Percentiles rank a stretch among this genome's conserved stretches.
Conservation (phyloP, 2,797 vertebrate genomes). For the Acropternis orthonyx region DNA sequence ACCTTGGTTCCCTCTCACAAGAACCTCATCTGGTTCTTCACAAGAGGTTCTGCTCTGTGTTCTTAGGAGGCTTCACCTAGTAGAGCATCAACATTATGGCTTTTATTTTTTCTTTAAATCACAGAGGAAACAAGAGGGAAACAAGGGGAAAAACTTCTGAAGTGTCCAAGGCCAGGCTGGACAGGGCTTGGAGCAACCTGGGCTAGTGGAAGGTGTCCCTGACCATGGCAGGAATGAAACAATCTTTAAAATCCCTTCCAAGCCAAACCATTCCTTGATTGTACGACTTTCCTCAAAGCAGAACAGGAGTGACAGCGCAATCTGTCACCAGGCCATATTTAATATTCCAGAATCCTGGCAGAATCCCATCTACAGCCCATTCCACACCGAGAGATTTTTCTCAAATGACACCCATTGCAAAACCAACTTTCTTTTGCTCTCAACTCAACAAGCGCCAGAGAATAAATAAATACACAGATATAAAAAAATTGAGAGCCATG, state of each 20-base stretch:
- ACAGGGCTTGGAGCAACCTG: neutral
- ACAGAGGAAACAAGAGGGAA: neutral
- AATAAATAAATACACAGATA: conserved; percentile 2
- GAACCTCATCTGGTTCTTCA: neutral
- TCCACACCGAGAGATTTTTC: neutral
- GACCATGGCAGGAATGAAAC: neutral
- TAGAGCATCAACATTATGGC: neutral
- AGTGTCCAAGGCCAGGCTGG: neutral
- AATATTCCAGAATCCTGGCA: neutral
- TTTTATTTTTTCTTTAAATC: neutral
- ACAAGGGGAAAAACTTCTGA: neutral
- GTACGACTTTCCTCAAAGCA: neutral
- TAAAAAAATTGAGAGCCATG: conserved; percentile 30
- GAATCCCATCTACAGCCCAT: neutral
- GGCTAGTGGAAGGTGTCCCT: neutral
- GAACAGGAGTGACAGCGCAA: neutral
- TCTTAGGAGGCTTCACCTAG: neutral
- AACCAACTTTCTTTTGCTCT: neutral
- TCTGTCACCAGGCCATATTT: neutral
- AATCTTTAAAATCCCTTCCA: neutral
- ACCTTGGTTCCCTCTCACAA: neutral
- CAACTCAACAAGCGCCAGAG: neutral
- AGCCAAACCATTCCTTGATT: neutral
- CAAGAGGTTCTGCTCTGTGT: neutral
- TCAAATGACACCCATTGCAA: conserved; percentile 17